Percentiles rank a stretch among this genome's conserved stretches.
Conservation (phyloP, 2,888 invertebrate genomes). For the Synergus gifuensis region DNA sequence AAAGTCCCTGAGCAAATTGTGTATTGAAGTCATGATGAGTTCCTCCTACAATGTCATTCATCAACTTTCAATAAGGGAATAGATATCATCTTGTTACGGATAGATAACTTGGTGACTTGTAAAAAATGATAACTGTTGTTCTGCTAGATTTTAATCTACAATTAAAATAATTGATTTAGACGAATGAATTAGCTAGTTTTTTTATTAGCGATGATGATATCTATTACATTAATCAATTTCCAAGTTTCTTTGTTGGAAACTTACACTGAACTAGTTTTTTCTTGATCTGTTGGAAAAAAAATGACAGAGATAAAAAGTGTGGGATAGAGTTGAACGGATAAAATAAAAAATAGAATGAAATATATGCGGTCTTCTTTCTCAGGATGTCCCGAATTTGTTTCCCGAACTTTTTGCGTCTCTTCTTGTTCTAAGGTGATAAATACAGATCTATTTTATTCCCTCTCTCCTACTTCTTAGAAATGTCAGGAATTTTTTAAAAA, state of each 20-base stretch:
- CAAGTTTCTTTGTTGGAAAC: neutral
- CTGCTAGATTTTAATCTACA: neutral
- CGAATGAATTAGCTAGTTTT: neutral
- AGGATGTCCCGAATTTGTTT: neutral
- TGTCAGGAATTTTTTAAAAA: too few relatives aligned
- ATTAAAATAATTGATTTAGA: neutral
- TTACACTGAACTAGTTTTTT: neutral
- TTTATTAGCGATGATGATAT: neutral
- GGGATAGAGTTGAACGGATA: neutral
- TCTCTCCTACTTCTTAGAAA: too few relatives aligned
- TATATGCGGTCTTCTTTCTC: neutral
- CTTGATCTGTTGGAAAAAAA: neutral
- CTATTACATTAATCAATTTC: neutral
- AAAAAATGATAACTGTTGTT: neutral
- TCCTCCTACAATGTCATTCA: neutral
- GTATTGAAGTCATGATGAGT: neutral
- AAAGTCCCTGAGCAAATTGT: neutral
- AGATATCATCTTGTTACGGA: constrained; percentile 11
- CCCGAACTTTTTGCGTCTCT: neutral
- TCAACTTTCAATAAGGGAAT: neutral
- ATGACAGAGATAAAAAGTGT: neutral
- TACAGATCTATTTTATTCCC: too few relatives aligned
- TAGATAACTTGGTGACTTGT: constrained; percentile 13
- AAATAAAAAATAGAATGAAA: neutral
- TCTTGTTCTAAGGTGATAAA: too few relatives aligned